Evolutionary conservation across 2,888 invertebrate species (phyloP).

Genomic region (Steinernema carpocapsae): DNA sequence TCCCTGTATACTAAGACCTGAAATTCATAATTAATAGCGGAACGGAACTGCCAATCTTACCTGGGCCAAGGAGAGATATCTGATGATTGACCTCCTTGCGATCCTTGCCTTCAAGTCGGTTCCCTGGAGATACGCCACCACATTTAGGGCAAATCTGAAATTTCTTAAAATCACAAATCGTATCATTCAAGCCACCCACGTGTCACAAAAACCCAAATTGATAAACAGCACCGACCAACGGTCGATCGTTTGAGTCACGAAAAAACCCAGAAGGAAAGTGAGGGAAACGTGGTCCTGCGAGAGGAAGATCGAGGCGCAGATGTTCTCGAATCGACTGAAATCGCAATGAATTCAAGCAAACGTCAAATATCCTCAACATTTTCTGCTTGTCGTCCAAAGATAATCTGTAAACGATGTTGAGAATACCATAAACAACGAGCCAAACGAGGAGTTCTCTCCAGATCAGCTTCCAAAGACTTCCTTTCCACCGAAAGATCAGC

Average conservation of each 20-base stretch:
- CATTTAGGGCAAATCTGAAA: not conserved
- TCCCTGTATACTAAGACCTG: not conserved
- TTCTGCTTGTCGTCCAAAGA: constrained; percentile 44
- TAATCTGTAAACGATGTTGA: constrained; percentile 53
- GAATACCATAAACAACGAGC: constrained; percentile 49
- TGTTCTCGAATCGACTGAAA: constrained; percentile 48
- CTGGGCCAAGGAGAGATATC: not conserved
- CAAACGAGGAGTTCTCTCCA: constrained; percentile 59
- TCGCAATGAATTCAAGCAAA: not conserved
- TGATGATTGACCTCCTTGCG: not conserved
- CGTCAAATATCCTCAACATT: constrained; percentile 25
- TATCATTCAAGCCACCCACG: constrained; percentile 10
- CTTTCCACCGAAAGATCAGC: constrained; percentile 58
- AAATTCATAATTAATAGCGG: too few relatives aligned
- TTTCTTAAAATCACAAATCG: too few relatives aligned
- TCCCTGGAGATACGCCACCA: not conserved
- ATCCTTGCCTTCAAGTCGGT: not conserved
- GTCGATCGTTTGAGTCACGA: constrained; percentile 56
- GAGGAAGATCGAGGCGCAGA: constrained; percentile 44
- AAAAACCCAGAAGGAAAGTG: constrained; percentile 61
- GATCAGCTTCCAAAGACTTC: constrained; percentile 62
- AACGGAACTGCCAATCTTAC: too few relatives aligned
- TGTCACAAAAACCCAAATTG: not conserved
- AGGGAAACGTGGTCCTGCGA: constrained; percentile 52
- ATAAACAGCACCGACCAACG: constrained; percentile 2